Conservation (phyloP, 2,888 invertebrate genomes). For the Xylota segnis region DNA sequence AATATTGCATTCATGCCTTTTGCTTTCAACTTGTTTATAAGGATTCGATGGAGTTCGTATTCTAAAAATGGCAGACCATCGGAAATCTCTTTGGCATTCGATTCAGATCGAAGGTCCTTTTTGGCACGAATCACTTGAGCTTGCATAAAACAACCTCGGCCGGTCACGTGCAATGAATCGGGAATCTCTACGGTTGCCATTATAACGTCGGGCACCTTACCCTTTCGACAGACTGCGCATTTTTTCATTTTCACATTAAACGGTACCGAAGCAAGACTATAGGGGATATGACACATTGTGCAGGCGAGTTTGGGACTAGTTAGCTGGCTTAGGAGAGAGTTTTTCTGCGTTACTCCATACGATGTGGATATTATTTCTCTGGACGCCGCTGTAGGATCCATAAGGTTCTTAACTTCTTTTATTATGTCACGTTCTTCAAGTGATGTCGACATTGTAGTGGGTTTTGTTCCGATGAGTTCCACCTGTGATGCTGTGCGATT, state of each 20-base stretch:
- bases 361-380: constrained; percentile 80
- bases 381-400: constrained; percentile 30
- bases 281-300: constrained; percentile 92
- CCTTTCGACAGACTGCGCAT: constrained; percentile 90
- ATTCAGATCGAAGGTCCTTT: constrained; percentile 92
- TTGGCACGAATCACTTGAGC: constrained; percentile 91
- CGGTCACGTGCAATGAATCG: constrained; percentile 89
- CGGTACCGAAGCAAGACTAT: constrained; percentile 89
- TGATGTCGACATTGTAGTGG: constrained; percentile 85
- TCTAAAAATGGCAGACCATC: constrained; percentile 98
- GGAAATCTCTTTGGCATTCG: constrained; percentile 96
- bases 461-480: constrained; percentile 79
- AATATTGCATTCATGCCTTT: constrained; percentile 98
- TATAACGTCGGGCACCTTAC: constrained; percentile 95
- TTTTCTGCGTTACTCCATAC: constrained; percentile 66
- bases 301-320: constrained; percentile 78
- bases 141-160: constrained; percentile 89
- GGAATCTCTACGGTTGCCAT: constrained; percentile 96
- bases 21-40: constrained; percentile 95
- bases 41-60: constrained; percentile 96
- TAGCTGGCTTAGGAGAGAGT: constrained; percentile 45
- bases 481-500: constrained; percentile 83
- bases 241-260: constrained; percentile 90
- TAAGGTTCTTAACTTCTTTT: constrained; percentile 66
- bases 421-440: constrained; percentile 85